Evolutionary conservation across 2,113 vertebrate genomes (phyloP), one percentile per base, ranked within the genome.

Genomic region (Dipodomys ordii): DNA sequence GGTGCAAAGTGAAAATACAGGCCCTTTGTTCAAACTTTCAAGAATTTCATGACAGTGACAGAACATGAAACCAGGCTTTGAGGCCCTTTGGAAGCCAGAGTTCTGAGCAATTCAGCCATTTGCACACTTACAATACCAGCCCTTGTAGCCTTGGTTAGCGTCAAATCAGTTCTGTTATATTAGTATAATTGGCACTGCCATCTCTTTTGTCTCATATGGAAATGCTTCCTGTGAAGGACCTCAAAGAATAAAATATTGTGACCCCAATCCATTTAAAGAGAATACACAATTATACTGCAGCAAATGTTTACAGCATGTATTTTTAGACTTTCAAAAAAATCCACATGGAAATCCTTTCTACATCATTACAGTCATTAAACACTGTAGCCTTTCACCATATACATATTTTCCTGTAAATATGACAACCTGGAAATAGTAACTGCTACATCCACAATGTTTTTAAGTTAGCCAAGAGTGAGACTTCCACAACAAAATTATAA

Each of bases 361-460:
- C 71, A 94, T 96, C 88, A 49, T 97, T 96, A 95, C 83, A 97
- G 93, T 95, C 23, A 91, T 80, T 89, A 82, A 97, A 96, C 83
- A 87, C 32, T 80, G 92, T 83, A 84, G 92, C 87, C 96, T 84
- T 93, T 35, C 69, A 96, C 11, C 80, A 96, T 76, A 92, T 93
- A 97, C 88, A 92, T 27, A 83, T 86, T 96, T 98, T 94, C 28
- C 44, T 57, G 96, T 95, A 95, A 93, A 97, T 94, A 91, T 83
- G 81, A 90, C 93, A 97, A 67, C 83, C 73, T 91, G 64, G 87
- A 90, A 95, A 96, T 91, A 85, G 90, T 89, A 88, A 90, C 80
- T 69, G 85, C 88, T 96, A 62, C 90, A 97, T 88, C 80, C 81
- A 69, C 76, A 94, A 95, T 88, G 32, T 49, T 94, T 67, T 93